Evolutionary conservation across 2,797 vertebrate genomes (phyloP).

Genomic region (Arnoldichthys spilopterus): DNA sequence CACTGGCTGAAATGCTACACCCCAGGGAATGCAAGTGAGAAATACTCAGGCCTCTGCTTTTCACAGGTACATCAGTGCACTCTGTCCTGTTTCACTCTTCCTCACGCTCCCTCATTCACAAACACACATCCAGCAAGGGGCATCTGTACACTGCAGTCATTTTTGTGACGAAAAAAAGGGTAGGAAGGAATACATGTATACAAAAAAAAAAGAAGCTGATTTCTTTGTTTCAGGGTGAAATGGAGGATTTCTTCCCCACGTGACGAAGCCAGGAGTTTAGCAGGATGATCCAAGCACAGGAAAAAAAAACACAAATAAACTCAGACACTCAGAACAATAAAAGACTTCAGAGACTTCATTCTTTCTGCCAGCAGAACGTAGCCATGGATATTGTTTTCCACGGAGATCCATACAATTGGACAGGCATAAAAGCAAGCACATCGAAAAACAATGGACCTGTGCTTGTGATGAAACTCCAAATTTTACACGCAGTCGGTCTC

Average conservation of each 20-base stretch:
- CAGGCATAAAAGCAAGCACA: background rate
- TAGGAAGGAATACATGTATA: conserved; percentile 11
- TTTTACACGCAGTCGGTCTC: background rate
- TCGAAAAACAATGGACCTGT: background rate
- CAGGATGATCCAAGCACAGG: conserved; percentile 5
- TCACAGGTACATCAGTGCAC: background rate
- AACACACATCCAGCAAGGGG: conserved; percentile 5
- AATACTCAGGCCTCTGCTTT: conserved; percentile 28
- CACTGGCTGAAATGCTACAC: conserved; percentile 19
- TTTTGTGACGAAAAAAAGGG: background rate
- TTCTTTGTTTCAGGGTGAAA: conserved; percentile 12
- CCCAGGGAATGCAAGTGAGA: conserved; percentile 22
- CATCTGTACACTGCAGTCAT: background rate
- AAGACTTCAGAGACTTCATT: background rate
- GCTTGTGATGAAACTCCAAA: background rate
- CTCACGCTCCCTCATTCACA: conserved; percentile 19
- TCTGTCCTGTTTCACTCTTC: background rate
- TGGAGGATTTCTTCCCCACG: background rate
- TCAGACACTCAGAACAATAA: background rate
- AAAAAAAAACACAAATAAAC: background rate
- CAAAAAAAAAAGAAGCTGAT: background rate
- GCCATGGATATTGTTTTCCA: background rate
- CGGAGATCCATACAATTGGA: conserved; percentile 4
- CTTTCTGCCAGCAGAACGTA: conserved; percentile 23
- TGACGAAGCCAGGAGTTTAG: conserved; percentile 1